phyloP scores from a whole-genome alignment of 1,140 invertebrate species.

The Euglossa dilemma region DNA sequence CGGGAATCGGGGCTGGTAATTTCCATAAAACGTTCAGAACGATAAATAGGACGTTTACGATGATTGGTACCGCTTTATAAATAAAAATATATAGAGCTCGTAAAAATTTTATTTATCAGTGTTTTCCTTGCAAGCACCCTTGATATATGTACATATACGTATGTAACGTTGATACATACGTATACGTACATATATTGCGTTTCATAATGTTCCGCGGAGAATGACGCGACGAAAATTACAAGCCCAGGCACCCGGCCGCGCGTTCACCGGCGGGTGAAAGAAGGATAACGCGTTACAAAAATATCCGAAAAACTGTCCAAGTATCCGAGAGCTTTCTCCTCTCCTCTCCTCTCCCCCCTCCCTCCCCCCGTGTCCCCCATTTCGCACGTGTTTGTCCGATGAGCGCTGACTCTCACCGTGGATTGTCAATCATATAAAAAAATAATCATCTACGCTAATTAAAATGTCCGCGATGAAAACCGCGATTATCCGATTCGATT shows the following conservation, averaged over 20 bases:
- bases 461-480: neutral
- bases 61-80: slow-evolving; percentile 22
- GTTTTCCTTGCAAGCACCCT: slow-evolving; percentile 33
- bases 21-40: slow-evolving; percentile 26
- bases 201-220: slow-evolving; percentile 8
- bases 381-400: neutral
- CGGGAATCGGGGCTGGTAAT: neutral
- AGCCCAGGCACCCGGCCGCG: neutral
- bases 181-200: too few species aligned
- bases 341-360: too few species aligned
- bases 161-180: too few species aligned
- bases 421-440: slow-evolving; percentile 41
- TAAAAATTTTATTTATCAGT: slow-evolving; percentile 36
- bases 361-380: too few species aligned
- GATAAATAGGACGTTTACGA: slow-evolving; percentile 34
- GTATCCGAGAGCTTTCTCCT: neutral
- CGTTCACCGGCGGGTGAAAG: neutral
- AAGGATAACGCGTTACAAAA: neutral
- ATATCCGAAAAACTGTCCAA: neutral
- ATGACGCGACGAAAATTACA: slow-evolving; percentile 26
- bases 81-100: slow-evolving; percentile 47
- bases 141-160: too few species aligned
- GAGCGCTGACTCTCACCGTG: neutral
- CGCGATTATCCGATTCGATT: neutral
- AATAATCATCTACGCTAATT: neutral